Evolutionary conservation across 2,113 vertebrate genomes (phyloP).

Genomic region (Cephalopterus ornatus): DNA sequence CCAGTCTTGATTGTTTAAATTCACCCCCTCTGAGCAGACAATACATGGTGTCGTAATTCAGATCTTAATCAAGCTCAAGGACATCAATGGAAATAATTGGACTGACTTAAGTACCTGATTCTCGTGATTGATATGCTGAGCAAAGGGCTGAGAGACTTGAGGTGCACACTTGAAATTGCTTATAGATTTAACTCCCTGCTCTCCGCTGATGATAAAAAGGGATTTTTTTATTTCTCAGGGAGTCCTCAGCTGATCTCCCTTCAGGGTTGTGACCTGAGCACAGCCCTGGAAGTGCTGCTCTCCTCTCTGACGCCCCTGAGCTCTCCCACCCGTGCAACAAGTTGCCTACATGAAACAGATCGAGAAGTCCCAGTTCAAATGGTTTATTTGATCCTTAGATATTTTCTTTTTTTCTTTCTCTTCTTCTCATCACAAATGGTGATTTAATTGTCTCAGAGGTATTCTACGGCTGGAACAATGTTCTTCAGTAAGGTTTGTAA

Average conservation of each 20-base stretch:
- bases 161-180: not conserved
- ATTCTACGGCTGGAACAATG: not conserved
- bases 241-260: not conserved
- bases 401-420: not conserved
- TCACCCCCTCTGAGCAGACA: not conserved
- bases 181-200: not conserved
- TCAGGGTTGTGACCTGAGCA: not conserved
- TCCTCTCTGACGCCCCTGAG: not conserved
- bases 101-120: not conserved
- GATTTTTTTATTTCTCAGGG: not conserved
- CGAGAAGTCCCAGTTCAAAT: not conserved
- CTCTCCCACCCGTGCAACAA: not conserved
- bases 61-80: slow-evolving; percentile 23
- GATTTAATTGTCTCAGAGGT: not conserved
- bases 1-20: not conserved
- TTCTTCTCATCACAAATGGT: not conserved
- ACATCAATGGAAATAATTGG: not conserved
- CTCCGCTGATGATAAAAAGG: not conserved
- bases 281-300: not conserved
- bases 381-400: not conserved
- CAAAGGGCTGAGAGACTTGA: not conserved
- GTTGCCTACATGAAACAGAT: not conserved
- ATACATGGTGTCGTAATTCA: not conserved
- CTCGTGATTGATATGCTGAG: not conserved
- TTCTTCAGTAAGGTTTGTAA: not conserved